phyloP scores from a whole-genome alignment of 2,113 vertebrate species.

The Periophthalmus modestus region DNA sequence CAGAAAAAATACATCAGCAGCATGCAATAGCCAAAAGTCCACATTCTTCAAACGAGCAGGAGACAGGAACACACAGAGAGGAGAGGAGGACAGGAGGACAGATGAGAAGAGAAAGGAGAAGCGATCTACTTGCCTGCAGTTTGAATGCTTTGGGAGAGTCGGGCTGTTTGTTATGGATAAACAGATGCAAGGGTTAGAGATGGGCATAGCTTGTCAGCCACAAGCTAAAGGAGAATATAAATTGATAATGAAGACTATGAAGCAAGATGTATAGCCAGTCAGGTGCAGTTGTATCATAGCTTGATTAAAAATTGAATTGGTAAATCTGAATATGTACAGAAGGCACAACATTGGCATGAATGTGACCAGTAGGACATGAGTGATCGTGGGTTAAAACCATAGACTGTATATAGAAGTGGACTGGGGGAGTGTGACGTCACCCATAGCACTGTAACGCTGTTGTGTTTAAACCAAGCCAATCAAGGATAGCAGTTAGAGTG shows the following conservation, averaged over 20 bases:
- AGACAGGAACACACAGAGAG: constrained; percentile 28
- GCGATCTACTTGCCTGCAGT: constrained; percentile 91
- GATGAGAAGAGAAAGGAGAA: constrained; percentile 5
- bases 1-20: constrained; percentile 61
- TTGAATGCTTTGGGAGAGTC: constrained; percentile 92
- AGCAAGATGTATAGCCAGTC: constrained; percentile 14
- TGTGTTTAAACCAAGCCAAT: too few relatives aligned
- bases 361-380: background rate
- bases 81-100: constrained; percentile 55
- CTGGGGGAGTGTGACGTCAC: too few relatives aligned
- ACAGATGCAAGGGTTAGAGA: constrained; percentile 84
- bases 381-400: too few relatives aligned
- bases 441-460: too few relatives aligned
- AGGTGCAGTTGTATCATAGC: constrained; percentile 16
- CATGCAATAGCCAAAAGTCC: constrained; percentile 43
- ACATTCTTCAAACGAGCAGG: constrained; percentile 36
- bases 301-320: constrained; percentile 5
- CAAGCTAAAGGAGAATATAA: constrained; percentile 47
- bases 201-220: constrained; percentile 47
- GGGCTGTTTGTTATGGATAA: constrained; percentile 91
- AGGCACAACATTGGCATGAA: background rate
- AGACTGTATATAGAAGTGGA: too few relatives aligned
- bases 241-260: background rate
- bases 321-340: background rate
- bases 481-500: too few relatives aligned